phyloP scores from a whole-genome alignment of 2,888 invertebrate genomes.

The Blastobasis lacticolella region DNA sequence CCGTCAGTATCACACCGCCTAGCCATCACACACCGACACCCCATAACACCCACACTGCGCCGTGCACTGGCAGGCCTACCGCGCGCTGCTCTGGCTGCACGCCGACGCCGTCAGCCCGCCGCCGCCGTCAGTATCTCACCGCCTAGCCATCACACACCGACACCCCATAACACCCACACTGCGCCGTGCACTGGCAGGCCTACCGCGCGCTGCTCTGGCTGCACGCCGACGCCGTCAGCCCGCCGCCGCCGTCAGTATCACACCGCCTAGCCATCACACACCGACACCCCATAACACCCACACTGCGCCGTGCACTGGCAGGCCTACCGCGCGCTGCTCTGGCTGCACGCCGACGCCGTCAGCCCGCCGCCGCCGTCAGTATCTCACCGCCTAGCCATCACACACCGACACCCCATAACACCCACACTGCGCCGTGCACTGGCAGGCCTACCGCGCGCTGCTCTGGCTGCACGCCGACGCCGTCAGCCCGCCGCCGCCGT shows the following conservation, averaged over 20 bases:
- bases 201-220: constrained; percentile 89
- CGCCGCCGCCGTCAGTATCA: background rate
- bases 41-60: constrained; percentile 67
- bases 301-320: constrained; percentile 84
- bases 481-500: constrained; percentile 22
- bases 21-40: background rate
- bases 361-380: background rate
- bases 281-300: no score
- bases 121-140: constrained; percentile 42
- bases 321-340: constrained; percentile 86
- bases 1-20: constrained; percentile 31
- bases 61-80: constrained; percentile 86
- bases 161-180: constrained; percentile 42
- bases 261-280: no score
- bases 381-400: no score
- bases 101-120: constrained; percentile 74
- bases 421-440: constrained; percentile 81
- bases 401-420: no score
- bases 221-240: constrained; percentile 58
- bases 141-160: background rate
- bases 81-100: constrained; percentile 86
- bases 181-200: constrained; percentile 84
- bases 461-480: constrained; percentile 81
- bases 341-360: constrained; percentile 78
- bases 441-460: constrained; percentile 87